These are phyloP conservation scores for Formica exsecta DNA, from an alignment of 1,140 invertebrate genomes.

Conservation along the genomic window DNA sequence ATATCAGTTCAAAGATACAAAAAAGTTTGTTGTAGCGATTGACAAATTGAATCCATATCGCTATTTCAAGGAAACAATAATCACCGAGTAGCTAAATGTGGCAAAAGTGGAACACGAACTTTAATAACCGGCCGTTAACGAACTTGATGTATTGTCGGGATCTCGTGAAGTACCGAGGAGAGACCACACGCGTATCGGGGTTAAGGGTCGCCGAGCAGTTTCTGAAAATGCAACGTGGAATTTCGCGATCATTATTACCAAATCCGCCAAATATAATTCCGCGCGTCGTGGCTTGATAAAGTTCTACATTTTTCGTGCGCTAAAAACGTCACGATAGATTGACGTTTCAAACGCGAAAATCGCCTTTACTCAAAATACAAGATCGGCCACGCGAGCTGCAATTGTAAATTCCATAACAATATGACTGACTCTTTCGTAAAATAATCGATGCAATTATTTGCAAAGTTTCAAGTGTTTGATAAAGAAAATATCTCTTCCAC, in stretches of 20 bases:
- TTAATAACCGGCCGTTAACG: conserved; percentile 43
- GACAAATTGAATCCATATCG: conserved; percentile 50
- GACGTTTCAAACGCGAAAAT: background rate
- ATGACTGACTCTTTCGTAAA: background rate
- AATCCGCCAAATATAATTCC: background rate
- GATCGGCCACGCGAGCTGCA: background rate
- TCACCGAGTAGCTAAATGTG: conserved; percentile 1
- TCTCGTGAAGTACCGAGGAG: background rate
- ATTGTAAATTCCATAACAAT: background rate
- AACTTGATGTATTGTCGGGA: conserved; percentile 38
- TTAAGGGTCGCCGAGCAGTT: conserved; percentile 16
- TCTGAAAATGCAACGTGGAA: conserved; percentile 31
- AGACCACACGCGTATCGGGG: background rate
- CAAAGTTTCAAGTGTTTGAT: background rate
- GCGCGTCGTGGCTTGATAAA: background rate
- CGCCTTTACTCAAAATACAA: background rate
- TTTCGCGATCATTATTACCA: conserved; percentile 28
- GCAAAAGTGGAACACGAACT: conserved; percentile 35
- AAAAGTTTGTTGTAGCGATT: conserved; percentile 13
- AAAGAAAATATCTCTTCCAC: background rate
- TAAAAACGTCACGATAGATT: background rate
- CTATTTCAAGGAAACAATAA: conserved; percentile 39
- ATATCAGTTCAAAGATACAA: background rate
- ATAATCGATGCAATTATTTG: background rate
- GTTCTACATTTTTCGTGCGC: background rate